These are phyloP conservation scores for Lamellibrachia luymesi DNA, from an alignment of 1,140 invertebrate genomes.

Conservation along the genomic window DNA sequence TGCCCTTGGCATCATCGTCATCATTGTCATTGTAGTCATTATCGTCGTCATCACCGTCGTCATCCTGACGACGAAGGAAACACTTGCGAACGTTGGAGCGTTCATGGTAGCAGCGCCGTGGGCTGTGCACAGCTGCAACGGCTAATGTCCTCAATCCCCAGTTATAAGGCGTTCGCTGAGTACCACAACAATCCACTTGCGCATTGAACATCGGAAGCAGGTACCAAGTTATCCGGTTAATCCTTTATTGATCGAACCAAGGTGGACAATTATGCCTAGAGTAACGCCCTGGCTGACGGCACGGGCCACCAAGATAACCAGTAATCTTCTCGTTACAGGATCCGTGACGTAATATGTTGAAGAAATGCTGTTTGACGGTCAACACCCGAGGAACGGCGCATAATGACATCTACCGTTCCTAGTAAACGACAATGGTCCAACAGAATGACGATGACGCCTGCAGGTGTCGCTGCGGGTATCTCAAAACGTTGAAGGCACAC, in stretches of 20 bases:
- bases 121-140: neutral
- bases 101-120: neutral
- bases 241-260: neutral
- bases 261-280: constrained; percentile 1
- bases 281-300: neutral
- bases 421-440: neutral
- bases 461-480: neutral
- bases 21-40: neutral
- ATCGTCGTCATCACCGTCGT: neutral
- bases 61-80: neutral
- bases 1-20: neutral
- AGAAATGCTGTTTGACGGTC: neutral
- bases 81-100: neutral
- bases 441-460: neutral
- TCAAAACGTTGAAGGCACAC: neutral
- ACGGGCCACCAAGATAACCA: neutral
- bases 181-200: neutral
- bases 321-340: neutral
- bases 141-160: neutral
- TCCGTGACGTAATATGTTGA: neutral
- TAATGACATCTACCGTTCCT: neutral
- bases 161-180: neutral
- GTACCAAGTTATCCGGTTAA: neutral
- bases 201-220: neutral
- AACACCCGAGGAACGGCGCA: neutral